Conservation (phyloP, 2,797 vertebrate genomes). For the Syngnathus acus region DNA sequence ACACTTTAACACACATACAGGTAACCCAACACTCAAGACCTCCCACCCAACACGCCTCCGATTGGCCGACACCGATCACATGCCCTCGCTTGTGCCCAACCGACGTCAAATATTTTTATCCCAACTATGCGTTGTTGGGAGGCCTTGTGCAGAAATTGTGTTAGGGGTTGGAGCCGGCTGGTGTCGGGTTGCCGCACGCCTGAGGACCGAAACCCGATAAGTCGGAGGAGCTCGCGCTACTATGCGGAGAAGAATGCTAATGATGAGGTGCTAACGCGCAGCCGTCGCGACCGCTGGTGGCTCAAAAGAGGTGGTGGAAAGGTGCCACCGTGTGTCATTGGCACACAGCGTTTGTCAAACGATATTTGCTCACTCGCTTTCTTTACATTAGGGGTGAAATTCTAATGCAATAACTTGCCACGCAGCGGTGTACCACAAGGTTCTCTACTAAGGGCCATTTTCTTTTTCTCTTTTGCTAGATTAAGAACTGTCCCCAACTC, state of each 20-base stretch:
- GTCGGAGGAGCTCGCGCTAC: conserved; percentile 57
- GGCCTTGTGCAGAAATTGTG: conserved; percentile 54
- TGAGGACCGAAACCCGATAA: conserved; percentile 63
- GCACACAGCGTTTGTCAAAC: not conserved
- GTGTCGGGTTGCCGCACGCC: conserved; percentile 44
- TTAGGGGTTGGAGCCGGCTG: conserved; percentile 36
- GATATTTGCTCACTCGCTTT: not conserved
- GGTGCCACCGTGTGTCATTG: not conserved
- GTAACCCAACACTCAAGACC: conserved; percentile 66
- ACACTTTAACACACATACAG: conserved; percentile 43
- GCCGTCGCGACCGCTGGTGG: conserved; percentile 62
- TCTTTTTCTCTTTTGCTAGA: not conserved
- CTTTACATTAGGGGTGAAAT: not conserved
- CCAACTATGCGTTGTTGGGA: conserved; percentile 61
- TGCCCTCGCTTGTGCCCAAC: conserved; percentile 53
- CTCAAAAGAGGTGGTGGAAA: conserved; percentile 15
- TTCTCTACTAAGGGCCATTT: not conserved
- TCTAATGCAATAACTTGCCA: not conserved
- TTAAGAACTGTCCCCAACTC: not conserved
- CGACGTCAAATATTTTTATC: conserved; percentile 62
- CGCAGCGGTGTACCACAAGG: conserved; percentile 1
- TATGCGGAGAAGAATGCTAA: conserved; percentile 70
- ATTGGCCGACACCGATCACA: conserved; percentile 67
- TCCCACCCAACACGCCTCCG: conserved; percentile 21
- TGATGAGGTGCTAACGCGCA: conserved; percentile 71